Evolutionary conservation across 2,113 vertebrate species (phyloP).

Genomic region (Siniperca chuatsi): DNA sequence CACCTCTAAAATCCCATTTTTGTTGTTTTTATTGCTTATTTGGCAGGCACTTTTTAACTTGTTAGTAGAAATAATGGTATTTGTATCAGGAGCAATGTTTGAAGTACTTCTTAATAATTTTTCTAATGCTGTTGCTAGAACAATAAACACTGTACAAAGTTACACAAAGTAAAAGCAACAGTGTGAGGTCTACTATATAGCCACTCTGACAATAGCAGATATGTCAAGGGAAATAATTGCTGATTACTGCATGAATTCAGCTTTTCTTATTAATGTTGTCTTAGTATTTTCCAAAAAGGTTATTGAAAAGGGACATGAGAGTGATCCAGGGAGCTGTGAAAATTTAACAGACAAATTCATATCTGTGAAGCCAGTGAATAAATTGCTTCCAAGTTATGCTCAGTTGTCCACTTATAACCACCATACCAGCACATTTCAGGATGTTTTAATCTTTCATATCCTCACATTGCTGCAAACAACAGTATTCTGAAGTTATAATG

Average conservation of each 20-base stretch:
- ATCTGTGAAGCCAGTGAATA: constrained; percentile 8
- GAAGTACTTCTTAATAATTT: neutral
- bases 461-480: constrained; percentile 17
- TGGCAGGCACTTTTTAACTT: neutral
- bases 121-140: neutral
- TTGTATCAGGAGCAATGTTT: neutral
- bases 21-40: constrained; percentile 5
- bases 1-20: neutral
- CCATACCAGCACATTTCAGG: constrained; percentile 4
- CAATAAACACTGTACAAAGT: neutral
- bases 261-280: neutral
- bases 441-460: constrained; percentile 31
- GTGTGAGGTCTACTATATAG: neutral
- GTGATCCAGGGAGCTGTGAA: neutral
- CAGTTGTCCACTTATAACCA: constrained; percentile 22
- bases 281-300: neutral
- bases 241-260: constrained; percentile 13
- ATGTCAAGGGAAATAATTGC: constrained; percentile 32
- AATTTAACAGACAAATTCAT: neutral
- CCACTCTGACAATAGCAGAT: constrained; percentile 4
- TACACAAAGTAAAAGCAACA: neutral
- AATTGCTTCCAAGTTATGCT: neutral
- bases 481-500: constrained; percentile 16
- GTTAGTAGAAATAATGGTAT: neutral
- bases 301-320: neutral